phyloP scores from a whole-genome alignment of 2,888 invertebrate genomes.

The Sarcophaga caerulescens region DNA sequence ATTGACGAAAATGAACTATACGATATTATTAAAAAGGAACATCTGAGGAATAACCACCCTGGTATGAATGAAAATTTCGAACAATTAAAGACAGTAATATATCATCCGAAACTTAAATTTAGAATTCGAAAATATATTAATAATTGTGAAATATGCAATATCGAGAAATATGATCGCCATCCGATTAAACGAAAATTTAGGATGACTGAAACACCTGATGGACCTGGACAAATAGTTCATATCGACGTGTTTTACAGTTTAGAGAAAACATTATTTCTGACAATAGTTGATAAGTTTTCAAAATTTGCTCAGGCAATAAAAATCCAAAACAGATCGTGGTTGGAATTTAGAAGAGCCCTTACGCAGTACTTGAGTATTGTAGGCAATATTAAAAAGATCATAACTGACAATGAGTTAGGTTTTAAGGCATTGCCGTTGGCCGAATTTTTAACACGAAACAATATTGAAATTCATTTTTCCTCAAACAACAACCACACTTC shows the following conservation, averaged over 20 bases:
- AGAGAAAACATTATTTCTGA: not conserved
- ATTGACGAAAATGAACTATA: conserved; percentile 1
- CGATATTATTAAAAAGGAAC: not conserved
- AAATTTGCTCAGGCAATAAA: conserved; percentile 1
- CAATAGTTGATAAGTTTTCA: too few species aligned
- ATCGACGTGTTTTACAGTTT: not conserved
- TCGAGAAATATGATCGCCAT: not conserved
- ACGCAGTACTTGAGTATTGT: not conserved
- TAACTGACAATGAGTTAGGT: too few species aligned
- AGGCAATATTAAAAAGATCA: not conserved
- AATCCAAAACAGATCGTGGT: not conserved
- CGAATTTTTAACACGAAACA: too few species aligned
- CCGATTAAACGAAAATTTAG: too few species aligned
- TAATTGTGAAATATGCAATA: conserved; percentile 7
- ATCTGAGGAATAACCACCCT: not conserved
- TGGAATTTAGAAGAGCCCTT: not conserved
- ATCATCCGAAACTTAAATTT: conserved; percentile 1
- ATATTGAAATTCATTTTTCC: too few species aligned
- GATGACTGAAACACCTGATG: too few species aligned
- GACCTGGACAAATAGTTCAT: too few species aligned
- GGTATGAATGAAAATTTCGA: conserved; percentile 9
- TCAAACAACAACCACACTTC: too few species aligned
- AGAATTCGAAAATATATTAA: conserved; percentile 1
- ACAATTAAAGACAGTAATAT: not conserved
- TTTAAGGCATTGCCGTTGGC: too few species aligned